Evolutionary conservation across 2,797 vertebrate genomes (phyloP).

Genomic region (Halcyon chelicuti): DNA sequence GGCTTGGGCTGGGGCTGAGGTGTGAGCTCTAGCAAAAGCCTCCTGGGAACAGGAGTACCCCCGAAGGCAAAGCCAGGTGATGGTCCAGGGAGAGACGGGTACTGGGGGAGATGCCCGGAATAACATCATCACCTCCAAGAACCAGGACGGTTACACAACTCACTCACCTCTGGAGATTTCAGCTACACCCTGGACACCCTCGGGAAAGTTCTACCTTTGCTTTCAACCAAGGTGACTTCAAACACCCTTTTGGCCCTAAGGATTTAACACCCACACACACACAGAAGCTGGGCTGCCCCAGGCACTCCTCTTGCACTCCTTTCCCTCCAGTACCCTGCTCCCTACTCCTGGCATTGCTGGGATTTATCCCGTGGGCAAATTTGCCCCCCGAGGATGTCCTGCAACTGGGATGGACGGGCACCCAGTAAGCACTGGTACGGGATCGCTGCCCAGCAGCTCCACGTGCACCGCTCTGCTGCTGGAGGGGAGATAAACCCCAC

Average conservation of each 20-base stretch:
- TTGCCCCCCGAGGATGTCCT: background rate
- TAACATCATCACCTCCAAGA: background rate
- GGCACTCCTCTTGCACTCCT: background rate
- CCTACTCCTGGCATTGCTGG: fast-evolving
- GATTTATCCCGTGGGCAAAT: background rate
- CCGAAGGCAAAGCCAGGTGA: background rate
- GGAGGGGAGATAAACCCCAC: background rate
- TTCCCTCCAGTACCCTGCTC: background rate
- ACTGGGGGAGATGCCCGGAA: fast-evolving
- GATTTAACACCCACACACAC: background rate
- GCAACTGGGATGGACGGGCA: fast-evolving
- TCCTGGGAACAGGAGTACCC: background rate
- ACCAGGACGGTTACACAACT: conserved; percentile 9
- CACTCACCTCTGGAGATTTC: background rate
- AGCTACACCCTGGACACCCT: background rate
- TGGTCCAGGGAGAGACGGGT: background rate
- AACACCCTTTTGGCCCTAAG: background rate
- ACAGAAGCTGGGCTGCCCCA: fast-evolving
- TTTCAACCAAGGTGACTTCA: background rate
- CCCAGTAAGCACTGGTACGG: fast-evolving
- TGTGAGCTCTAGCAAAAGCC: background rate
- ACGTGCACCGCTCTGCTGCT: background rate
- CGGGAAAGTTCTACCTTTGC: background rate
- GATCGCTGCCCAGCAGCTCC: background rate
- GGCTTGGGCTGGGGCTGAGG: background rate